Base-by-base conservation (phyloP, 2,113 vertebrate species). In the Phodopus roborovskii region DNA sequence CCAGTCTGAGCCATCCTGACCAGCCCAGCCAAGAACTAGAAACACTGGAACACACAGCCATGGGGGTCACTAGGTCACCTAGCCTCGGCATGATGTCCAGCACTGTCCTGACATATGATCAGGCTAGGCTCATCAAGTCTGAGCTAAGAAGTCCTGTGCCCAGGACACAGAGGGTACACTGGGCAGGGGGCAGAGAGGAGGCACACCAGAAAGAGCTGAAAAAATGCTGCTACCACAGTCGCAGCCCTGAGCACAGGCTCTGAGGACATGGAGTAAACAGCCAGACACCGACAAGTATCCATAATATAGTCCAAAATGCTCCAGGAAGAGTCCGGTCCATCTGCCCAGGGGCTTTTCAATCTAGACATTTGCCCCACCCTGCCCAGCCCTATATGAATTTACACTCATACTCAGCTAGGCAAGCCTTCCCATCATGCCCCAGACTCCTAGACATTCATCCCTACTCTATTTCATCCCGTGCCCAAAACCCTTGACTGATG, bases 281-380 rank as follows among this genome's bases (percentile, higher is more conserved):
- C 6, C 77, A 42, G 42, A 3, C 9, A 42, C n/a, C 0, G 0
- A 48, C 8, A 11, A 56, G 3, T 10, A 6, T 2, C n/a, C 86
- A 56, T 56, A 56, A 56, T 8, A 5, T 1, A 0, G 4, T 39
- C 70, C 62, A 62, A n/a, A 28, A 19, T 1, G 1, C 12, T 70
- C 17, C 45, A 30, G 39, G 16, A 84, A 84, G 42, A 3, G 36
- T 33, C 86, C 39, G 6, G 0, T 0, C 1, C 1, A 19, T 87
- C 66, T 30, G 17, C 30, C 19, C 45, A 64, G 81, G 1, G 10
- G 19, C 64, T 92, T 73, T 50, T 26, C 33, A 4, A 4, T 20
- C 16, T 7, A 1, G 20, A 45, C 26, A 9, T 56, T 19, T 48
- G 17, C 48, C 26, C 39, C 2, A 50, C 12, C 33, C 15, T 28